Conservation (phyloP, 2,797 vertebrate genomes). For the Streptopelia turtur region DNA sequence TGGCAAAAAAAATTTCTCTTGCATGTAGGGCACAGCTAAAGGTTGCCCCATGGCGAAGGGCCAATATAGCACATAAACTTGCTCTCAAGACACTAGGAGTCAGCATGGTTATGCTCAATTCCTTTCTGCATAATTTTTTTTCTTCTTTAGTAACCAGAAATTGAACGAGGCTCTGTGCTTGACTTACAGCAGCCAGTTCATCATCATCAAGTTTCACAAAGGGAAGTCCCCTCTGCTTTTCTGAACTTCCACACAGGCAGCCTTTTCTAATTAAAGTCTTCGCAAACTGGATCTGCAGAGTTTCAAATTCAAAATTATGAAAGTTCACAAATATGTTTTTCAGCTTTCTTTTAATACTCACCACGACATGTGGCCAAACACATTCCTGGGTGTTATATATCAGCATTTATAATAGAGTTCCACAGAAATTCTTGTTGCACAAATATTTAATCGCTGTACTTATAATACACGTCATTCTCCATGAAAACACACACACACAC, state of each 20-base stretch:
- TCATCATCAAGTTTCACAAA: background rate
- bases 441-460: background rate
- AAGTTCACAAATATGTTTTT: background rate
- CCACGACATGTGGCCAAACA: background rate
- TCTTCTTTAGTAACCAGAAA: background rate
- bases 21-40: background rate
- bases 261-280: background rate
- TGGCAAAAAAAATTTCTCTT: slow-evolving; percentile 8
- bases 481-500: background rate
- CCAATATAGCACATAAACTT: background rate
- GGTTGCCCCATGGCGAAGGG: background rate
- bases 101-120: background rate
- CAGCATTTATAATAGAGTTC: background rate
- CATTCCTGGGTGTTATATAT: background rate
- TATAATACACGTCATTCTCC: background rate
- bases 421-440: background rate
- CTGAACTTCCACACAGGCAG: background rate
- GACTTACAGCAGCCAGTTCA: background rate
- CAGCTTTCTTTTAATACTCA: background rate
- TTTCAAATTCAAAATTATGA: background rate
- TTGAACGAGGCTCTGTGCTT: background rate
- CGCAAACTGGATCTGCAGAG: background rate
- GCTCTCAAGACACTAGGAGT: background rate
- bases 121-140: background rate
- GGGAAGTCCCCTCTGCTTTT: background rate